These are phyloP conservation scores for Acanthosepion esculentum DNA, from an alignment of 2,888 invertebrate species.

Conservation along the genomic window DNA sequence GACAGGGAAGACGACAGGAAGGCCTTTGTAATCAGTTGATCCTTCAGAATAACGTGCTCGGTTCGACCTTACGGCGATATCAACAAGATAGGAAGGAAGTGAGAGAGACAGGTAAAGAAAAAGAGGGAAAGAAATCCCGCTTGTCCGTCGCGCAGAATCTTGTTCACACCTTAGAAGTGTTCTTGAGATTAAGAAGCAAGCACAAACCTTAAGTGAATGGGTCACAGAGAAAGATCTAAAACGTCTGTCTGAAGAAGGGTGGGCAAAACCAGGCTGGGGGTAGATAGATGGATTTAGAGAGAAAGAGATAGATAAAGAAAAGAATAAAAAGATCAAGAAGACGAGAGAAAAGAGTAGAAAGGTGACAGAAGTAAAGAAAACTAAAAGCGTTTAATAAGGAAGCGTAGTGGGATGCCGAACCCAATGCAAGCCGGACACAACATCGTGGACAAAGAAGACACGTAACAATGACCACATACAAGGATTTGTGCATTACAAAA, in stretches of 20 bases:
- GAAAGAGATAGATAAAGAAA: neutral
- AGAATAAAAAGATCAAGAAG: too few relatives aligned
- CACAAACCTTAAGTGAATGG: neutral
- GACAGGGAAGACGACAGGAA: neutral
- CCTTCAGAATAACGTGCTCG: neutral
- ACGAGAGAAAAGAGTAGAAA: too few relatives aligned
- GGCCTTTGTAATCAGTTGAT: constrained; percentile 45
- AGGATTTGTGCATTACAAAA: too few relatives aligned
- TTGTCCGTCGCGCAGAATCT: neutral
- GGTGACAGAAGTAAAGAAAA: too few relatives aligned
- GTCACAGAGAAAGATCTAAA: neutral
- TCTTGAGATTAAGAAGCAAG: neutral
- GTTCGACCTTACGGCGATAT: constrained; percentile 43
- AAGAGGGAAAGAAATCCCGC: neutral
- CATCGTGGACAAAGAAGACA: too few relatives aligned
- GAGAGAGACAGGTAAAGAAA: neutral
- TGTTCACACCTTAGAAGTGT: constrained; percentile 20
- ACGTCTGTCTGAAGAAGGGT: neutral
- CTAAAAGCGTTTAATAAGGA: too few relatives aligned
- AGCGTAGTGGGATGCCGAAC: too few relatives aligned
- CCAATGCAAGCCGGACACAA: too few relatives aligned
- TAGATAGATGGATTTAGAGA: neutral
- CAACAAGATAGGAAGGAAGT: constrained; percentile 43
- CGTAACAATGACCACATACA: too few relatives aligned
- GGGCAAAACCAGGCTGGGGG: neutral